Evolutionary conservation across 2,113 vertebrate genomes (phyloP), one percentile per base, ranked within the genome.

Genomic region (Urocolius indicus): DNA sequence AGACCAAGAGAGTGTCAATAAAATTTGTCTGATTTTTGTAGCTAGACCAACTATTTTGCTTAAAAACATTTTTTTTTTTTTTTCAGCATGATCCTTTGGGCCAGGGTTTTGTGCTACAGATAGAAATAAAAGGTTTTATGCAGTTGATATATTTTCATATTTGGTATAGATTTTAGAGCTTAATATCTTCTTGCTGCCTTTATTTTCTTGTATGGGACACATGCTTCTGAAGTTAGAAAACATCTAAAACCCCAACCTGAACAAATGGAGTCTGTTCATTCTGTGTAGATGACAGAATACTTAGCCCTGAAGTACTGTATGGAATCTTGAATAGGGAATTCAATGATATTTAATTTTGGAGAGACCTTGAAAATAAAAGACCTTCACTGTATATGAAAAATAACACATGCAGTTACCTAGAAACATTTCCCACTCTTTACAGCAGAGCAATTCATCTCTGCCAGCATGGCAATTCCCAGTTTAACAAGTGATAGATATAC

Each of bases 371-470:
- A 87, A 90, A 84, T 74, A 69, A 80, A 90, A 86, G 45, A 18
- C 57, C 46, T 75, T 95, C 61, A 84, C 61, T 86, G 5, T 72
- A 54, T 5, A 45, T 0, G 2, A 93, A 89, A 95, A 94, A 75
- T 63, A 92, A 91, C 26, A 59, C 57, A 61, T 24, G 29, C 73
- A 89, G 36, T 48, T 84, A 43, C 90, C 85, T 62, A 62, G 45
- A 91, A 94, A 49, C 43, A 34, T 54, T 95, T 79, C 63, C 62
- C 36, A 57, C 20, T 83, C 38, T 75, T 89, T 72, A 79, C 66
- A 91, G 63, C 41, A 52, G 20, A 87, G 75, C 58, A 87, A 82
- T 90, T 94, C 68, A 93, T 49, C 16, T 85, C 75, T 93, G 63
- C 78, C 93, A 88, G 76, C 83, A 67, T 71, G 85, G 61, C 59